A percentile compares a stretch with the other conserved stretches of the same genome.
These are phyloP conservation scores for Aspiorhynchus laticeps DNA, from an alignment of 2,113 vertebrate species.

Conservation along the genomic window DNA sequence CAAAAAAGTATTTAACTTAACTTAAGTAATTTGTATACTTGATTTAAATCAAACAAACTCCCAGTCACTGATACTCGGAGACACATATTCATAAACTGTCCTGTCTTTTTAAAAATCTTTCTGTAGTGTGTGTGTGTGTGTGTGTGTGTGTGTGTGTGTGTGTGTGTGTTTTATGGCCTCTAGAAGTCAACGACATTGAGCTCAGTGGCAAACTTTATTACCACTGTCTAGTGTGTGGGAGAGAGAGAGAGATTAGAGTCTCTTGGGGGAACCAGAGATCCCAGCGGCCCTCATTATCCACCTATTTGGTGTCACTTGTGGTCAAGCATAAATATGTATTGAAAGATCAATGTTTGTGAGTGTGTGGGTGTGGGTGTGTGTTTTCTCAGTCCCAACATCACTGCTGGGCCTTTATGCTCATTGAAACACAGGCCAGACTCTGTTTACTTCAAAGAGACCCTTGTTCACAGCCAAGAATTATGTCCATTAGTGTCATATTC, in stretches of 20 bases:
- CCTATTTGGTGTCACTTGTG: conserved; percentile 40
- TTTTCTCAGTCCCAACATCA: conserved; percentile 30
- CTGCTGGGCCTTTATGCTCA: conserved; percentile 18
- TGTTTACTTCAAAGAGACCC: conserved; percentile 35
- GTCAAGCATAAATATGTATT: conserved; percentile 57
- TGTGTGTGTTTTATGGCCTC: background rate
- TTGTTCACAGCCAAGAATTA: background rate
- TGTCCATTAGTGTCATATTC: conserved; percentile 29
- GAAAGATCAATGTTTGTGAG: conserved; percentile 27
- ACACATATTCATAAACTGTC: background rate
- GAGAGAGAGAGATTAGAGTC: conserved; percentile 39
- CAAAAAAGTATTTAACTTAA: background rate
- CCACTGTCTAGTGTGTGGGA: conserved; percentile 38
- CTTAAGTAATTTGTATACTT: background rate
- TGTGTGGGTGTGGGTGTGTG: conserved; percentile 28
- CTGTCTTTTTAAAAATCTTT: background rate
- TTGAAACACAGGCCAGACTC: conserved; percentile 29
- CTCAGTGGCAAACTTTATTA: conserved; percentile 38
- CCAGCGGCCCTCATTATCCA: conserved; percentile 55
- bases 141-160: too few relatives aligned
- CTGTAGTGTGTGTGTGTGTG: background rate
- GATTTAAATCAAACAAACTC: background rate
- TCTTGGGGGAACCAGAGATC: conserved; percentile 41
- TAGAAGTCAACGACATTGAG: background rate
- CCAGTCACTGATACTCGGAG: background rate